Evolutionary conservation across 2,888 invertebrate species (phyloP), one percentile per base, ranked within the genome.

Genomic region (Electrophaes corylata): DNA sequence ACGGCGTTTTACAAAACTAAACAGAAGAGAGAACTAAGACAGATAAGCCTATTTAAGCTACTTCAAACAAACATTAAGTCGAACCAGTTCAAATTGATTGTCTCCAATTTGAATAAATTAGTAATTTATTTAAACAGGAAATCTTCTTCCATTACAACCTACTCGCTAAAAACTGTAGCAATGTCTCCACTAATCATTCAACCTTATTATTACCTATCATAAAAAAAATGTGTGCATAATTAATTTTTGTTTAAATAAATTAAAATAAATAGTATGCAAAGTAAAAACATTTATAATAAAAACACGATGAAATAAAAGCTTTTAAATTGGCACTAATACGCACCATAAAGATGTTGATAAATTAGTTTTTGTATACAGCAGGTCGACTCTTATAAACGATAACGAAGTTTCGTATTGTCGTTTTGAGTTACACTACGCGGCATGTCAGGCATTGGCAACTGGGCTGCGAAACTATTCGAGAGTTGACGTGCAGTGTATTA

Each of bases 101-200:
- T 62, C 61, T 47, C 60, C 67, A 71, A 84, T 86, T 86, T 83
- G 73, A 84, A 85, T 86, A 86, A 86, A 84, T 84, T 81, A 76
- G 75, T 81, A 75, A 76, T 81, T 70, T 66, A 63, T 72, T 73
- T 65, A 57, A 59, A 58, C 66, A 65, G 57, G 69, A 72, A 69
- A 73, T 70, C 63, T 67, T 66, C 53, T 62, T 54, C 64, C 62
- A 71, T 69, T 71, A 69, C 59, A 47, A 60, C 53, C 56, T 60
- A 33, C 55, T 53, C 10, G 45, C 33, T 46, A 54, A 44, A 62
- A 59, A 53, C 41, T 46, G 47, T 16, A 33, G 35, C 41, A 31
- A 52, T 4, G 4, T 35, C 14, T 35, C 12, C 12, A 16, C 3
- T 16, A 16, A 16, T 37, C 16, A 37, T 37, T 67, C 62, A 46